Evolutionary conservation across 2,797 vertebrate genomes (phyloP), one percentile per base, ranked within the genome.

Genomic region (Muscicapa striata): DNA sequence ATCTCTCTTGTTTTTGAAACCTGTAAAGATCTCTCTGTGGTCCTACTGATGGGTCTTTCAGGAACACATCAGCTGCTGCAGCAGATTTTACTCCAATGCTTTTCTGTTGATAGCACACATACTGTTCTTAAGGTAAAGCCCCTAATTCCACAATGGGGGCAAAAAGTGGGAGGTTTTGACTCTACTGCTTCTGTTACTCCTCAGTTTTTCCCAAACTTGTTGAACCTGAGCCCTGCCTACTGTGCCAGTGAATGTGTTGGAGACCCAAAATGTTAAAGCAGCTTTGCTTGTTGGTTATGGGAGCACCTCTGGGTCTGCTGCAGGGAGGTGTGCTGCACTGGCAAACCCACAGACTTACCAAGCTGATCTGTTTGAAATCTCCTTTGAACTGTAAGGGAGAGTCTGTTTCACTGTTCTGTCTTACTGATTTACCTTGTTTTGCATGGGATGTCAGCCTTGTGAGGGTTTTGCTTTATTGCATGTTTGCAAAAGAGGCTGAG

Each of bases 401-500:
- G 48, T 41, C 51, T 80, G 43, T 72, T 85, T 72, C 46, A 40
- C 72, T 77, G 77, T 61, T 95, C 63, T 67, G 17, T 83, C 61
- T 32, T 70, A 43, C 59, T 89, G 16, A 90, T 54, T 83, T 80
- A 75, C 86, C 64, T 92, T 70, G 45, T 89, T 95, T 90, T 58
- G 90, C 70, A 66, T 76, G 80, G 69, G 43, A 13, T 62, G 49
- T 52, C 77, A 73, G 92, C 77, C 70, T n/a, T 54, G 59, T 24
- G 41, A 72, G 41, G 55, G 55, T 62, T 86, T 41, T 51, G 54
- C 74, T 79, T 84, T 84, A 43, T 15, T 80, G 88, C 80, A 68
- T 49, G 75, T 70, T 85, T 93, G 83, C 73, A 40, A 54, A 34
- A 86, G 59, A 67, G 49, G 77, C 88, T 2, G 4, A 45, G 70